phyloP scores from a whole-genome alignment of 2,113 vertebrate species.

The Catharus minimus region DNA sequence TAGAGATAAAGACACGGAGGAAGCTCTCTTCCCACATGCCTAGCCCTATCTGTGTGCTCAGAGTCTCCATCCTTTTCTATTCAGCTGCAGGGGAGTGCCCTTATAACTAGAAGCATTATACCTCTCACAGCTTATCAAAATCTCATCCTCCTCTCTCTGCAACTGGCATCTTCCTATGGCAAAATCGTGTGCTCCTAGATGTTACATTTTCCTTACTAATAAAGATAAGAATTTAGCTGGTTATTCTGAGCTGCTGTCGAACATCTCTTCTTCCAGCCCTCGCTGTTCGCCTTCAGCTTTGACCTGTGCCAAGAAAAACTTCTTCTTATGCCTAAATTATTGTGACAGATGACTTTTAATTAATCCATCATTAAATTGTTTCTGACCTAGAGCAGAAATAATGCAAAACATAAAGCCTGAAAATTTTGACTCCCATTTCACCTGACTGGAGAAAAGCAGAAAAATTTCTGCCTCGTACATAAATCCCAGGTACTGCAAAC shows the following conservation, averaged over 20 bases:
- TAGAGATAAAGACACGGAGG: background rate
- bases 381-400: background rate
- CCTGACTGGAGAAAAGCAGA: background rate
- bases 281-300: background rate
- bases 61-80: background rate
- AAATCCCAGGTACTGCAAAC: background rate
- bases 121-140: background rate
- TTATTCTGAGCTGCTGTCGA: background rate
- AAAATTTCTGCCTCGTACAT: background rate
- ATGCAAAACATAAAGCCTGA: background rate
- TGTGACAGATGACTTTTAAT: background rate
- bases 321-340: background rate
- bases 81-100: background rate
- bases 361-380: background rate
- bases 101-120: background rate
- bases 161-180: background rate
- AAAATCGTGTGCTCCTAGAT: background rate
- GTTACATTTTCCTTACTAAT: background rate
- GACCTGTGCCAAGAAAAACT: background rate
- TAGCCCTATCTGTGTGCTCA: rapidly evolving
- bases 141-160: background rate
- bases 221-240: background rate
- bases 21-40: background rate
- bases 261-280: background rate
- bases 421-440: background rate